phyloP scores from a whole-genome alignment of 2,113 vertebrate species.

The Grallaria varia region DNA sequence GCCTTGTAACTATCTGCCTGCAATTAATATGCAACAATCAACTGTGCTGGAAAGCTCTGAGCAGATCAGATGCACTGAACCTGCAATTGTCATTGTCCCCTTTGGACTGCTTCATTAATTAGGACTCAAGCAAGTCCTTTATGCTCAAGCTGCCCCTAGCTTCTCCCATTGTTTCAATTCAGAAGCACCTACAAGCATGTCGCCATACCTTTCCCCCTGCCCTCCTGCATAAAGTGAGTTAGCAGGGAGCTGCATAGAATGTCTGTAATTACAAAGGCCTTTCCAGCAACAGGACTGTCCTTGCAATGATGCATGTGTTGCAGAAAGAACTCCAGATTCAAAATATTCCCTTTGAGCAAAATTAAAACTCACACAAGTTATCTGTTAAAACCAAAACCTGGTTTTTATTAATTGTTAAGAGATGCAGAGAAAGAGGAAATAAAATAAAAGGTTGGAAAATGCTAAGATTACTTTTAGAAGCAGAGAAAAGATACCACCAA shows the following conservation, averaged over 20 bases:
- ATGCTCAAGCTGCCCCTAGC: background rate
- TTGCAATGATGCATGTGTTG: background rate
- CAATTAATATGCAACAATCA: background rate
- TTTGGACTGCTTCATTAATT: background rate
- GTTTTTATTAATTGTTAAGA: no score
- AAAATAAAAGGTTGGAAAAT: no score
- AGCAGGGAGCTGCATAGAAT: background rate
- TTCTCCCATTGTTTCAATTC: background rate
- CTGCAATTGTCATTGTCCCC: background rate
- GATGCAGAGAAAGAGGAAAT: no score
- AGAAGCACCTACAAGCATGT: background rate
- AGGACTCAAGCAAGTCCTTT: background rate
- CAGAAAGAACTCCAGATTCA: no score
- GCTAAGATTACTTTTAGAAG: no score
- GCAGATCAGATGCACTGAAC: background rate
- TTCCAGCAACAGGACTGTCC: background rate
- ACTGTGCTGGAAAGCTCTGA: background rate
- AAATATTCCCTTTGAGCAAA: no score
- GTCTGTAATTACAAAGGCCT: background rate
- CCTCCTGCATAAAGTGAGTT: background rate
- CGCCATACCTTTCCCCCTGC: background rate
- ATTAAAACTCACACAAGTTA: no score
- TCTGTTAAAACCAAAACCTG: no score
- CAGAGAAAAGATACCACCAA: no score
- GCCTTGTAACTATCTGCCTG: background rate